Evolutionary conservation across 2,113 vertebrate genomes (phyloP), one percentile per base, ranked within the genome.

Genomic region (Pitta sordida): DNA sequence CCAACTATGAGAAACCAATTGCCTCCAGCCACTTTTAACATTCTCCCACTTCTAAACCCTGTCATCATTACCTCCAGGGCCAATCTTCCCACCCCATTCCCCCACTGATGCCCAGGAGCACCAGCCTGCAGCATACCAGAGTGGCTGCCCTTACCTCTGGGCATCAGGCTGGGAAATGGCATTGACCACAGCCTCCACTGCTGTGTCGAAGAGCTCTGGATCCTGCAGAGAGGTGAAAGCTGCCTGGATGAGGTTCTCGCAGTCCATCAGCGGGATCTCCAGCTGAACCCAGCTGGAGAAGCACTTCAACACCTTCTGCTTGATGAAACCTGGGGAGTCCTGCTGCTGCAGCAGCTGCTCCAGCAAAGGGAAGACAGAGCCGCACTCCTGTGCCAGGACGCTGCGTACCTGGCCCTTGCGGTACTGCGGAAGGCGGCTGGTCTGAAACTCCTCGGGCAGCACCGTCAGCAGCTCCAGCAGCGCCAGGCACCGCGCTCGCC

Each of bases 241-340:
- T 91, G 99, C 99, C 83, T 99, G 98, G 91, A 99, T 98, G 96
- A 99, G 98, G 34, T 98, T 98, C 96, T 99, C 99, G 2, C 99
- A 99, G 96, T 99, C 99, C 90, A 97, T 98, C 91, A 99, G 97
- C 0, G 99, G 98, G 80, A 99, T 99, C 83, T 99, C 99, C 96
- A 99, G 97, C 97, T 99, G 98, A 63, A 99, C 99, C 99, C 99
- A 99, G 91, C 99, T 99, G 91, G 99, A 99, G 96, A 99, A 99
- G 97, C 99, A 99, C 96, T 99, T 99, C 93, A 99, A 97, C 86
- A 99, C 99, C 65, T 99, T 99, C 97, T 99, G 99, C 96, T 99
- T 99, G 95, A 99, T 99, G 79, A 99, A 98, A 89, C 98, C 98
- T 0, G 99, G 99, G 68, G 98, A 99, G 97, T 99, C 99, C 62